Evolutionary conservation across 2,888 invertebrate genomes (phyloP).

Genomic region (Luperina nickerlii): DNA sequence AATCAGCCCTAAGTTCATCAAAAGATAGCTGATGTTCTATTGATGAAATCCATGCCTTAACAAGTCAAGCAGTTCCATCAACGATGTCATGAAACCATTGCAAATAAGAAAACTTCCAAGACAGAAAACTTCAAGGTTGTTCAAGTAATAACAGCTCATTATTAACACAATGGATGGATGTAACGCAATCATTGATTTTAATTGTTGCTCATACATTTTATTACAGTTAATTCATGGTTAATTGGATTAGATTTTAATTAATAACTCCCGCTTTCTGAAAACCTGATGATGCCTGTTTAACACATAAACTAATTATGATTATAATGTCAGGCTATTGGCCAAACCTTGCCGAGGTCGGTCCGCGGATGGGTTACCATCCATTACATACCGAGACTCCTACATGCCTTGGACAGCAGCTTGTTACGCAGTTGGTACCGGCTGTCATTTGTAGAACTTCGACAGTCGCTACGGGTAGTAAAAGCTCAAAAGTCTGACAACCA

Average conservation of each 20-base stretch:
- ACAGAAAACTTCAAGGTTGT: slow-evolving; percentile 34
- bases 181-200: slow-evolving; percentile 31
- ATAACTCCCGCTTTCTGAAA: neutral
- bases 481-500: too few relatives aligned
- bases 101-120: slow-evolving; percentile 27
- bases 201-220: slow-evolving; percentile 17
- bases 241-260: slow-evolving; percentile 15
- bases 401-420: too few relatives aligned
- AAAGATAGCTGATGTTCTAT: neutral
- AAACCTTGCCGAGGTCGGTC: too few relatives aligned
- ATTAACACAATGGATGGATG: slow-evolving; percentile 23
- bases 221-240: slow-evolving; percentile 5
- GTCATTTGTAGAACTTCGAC: too few relatives aligned
- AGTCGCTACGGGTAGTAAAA: too few relatives aligned
- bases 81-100: slow-evolving; percentile 10
- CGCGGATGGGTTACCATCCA: too few relatives aligned
- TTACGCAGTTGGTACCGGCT: too few relatives aligned
- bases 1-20: neutral
- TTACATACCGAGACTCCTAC: too few relatives aligned
- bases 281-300: too few relatives aligned
- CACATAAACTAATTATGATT: too few relatives aligned
- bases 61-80: neutral
- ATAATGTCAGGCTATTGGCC: too few relatives aligned
- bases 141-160: slow-evolving; percentile 25
- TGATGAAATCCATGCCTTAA: slow-evolving; percentile 10